Evolutionary conservation across 2,888 invertebrate species (phyloP), one percentile per base, ranked within the genome.

Genomic region (Tetrapedia diversipes): DNA sequence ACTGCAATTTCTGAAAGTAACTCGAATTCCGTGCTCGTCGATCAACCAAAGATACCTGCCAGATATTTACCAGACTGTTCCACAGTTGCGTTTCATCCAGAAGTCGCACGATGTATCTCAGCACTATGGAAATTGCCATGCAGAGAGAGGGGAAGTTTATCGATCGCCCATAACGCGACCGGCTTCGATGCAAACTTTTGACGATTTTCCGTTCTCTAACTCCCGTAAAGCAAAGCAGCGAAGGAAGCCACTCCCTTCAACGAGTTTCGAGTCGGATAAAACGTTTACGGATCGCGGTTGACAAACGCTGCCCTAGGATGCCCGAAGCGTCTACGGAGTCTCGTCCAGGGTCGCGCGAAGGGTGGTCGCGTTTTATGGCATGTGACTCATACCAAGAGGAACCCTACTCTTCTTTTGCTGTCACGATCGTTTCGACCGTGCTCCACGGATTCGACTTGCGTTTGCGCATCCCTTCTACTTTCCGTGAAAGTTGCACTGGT

Each of bases 281-380:
- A 72, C 29, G 43, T 64, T 73, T 32, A 32, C 49, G 61, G 34
- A 19, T 41, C 45, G 41, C 49, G 69, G 75, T 45, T 65, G 70
- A 61, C 41, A 43, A 47, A 71, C 67, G 57, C 60, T 60, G 60
- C 49, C 53, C 64, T 64, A 67, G 59, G 65, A 72, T 16, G 60
- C 32, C 22, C 45, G 34, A 49, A 60, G 47, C 60, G 69, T 67
- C 74, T 61, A 65, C 64, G 81, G 75, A 66, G 65, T 51, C 68
- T n/a, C n/a, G n/a, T n/a, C 66, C 32, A 51, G 79, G 83, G 83
- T 68, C 61, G 51, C 49, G 56, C 72, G 68, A 67, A 76, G 83
- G 77, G 80, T 69, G 77, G 77, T 80, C 76, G 77, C 76, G 77
- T 85, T 86, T 86, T 87, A 86, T 86, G 85, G 85, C 85, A 85